These are phyloP conservation scores for Kryptopterus vitreolus DNA, from an alignment of 2,797 vertebrate genomes.

Conservation along the genomic window DNA sequence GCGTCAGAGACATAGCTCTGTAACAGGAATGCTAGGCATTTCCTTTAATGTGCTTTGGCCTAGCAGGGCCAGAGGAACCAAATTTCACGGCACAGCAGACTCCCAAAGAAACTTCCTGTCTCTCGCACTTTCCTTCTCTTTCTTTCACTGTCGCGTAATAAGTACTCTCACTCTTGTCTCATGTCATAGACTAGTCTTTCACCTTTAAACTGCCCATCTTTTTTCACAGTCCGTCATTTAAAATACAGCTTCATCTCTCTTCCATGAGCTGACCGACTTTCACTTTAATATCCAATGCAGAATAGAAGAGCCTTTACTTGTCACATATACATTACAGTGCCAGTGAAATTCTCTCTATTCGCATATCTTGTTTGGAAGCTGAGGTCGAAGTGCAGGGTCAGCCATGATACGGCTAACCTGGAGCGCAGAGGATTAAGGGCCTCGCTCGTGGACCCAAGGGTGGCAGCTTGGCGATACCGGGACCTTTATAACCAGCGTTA, in stretches of 20 bases:
- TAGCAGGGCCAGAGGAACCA: constrained; percentile 51
- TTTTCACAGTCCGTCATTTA: constrained; percentile 12
- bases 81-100: constrained; percentile 48
- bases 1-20: constrained; percentile 76
- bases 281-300: constrained; percentile 1
- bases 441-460: too few relatives aligned
- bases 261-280: neutral
- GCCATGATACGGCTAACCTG: too few relatives aligned
- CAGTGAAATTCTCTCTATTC: too few relatives aligned
- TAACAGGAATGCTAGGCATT: constrained; percentile 83
- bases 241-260: constrained; percentile 10
- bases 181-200: constrained; percentile 25
- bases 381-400: too few relatives aligned
- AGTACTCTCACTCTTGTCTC: constrained; percentile 36
- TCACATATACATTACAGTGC: too few relatives aligned
- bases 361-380: too few relatives aligned
- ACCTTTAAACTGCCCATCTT: constrained; percentile 32
- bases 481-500: too few relatives aligned
- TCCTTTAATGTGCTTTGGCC: constrained; percentile 76
- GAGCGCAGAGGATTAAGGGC: too few relatives aligned
- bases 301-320: too few relatives aligned
- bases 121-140: constrained; percentile 29
- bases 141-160: constrained; percentile 28
- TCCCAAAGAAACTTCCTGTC: constrained; percentile 58
- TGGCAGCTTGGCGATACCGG: too few relatives aligned